Percentiles rank a stretch among this genome's conserved stretches.
Conservation (phyloP, 2,113 vertebrate genomes). For the Sciurus niger region DNA sequence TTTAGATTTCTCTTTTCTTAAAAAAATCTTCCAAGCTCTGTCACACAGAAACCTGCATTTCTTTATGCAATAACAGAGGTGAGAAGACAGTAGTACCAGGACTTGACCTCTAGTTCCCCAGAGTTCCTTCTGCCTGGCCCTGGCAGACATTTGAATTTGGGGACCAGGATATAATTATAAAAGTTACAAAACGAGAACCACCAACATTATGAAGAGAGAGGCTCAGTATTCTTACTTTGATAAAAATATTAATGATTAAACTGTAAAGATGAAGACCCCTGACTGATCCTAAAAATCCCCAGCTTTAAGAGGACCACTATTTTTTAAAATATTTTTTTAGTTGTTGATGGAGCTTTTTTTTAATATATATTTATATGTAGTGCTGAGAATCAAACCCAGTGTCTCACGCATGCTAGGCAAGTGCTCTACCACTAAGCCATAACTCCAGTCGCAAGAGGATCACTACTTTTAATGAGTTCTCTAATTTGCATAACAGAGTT, state of each 20-base stretch:
- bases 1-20: not conserved
- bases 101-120: not conserved
- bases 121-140: not conserved
- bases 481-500: conserved; percentile 51
- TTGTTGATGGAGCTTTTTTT: too few species aligned
- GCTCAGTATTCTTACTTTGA: not conserved
- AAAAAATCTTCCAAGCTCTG: not conserved
- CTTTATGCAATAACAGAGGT: not conserved
- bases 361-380: too few species aligned
- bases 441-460: not conserved
- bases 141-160: not conserved
- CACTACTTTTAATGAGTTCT: not conserved
- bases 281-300: not conserved
- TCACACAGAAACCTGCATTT: not conserved
- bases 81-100: fast-evolving
- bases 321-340: not conserved
- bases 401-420: too few species aligned
- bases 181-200: not conserved
- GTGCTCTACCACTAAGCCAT: too few species aligned
- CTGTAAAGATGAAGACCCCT: not conserved
- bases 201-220: not conserved
- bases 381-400: too few species aligned
- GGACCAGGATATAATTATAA: not conserved
- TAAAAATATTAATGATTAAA: not conserved
- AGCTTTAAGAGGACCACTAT: not conserved